These are phyloP conservation scores for Manis crassicaudata DNA, from an alignment of 2,797 vertebrate species.

Conservation along the genomic window DNA sequence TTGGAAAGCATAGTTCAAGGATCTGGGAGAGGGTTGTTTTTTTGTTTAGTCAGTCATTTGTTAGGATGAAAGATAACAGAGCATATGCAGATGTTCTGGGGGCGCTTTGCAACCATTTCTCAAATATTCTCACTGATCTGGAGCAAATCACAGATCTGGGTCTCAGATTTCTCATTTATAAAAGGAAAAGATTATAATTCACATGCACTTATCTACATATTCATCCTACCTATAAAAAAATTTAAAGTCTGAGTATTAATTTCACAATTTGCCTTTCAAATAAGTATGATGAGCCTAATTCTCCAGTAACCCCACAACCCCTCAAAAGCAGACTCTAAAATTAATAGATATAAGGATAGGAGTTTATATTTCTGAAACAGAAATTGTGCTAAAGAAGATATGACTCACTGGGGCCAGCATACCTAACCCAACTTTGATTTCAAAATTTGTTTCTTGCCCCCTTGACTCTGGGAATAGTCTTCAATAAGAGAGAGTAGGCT, in stretches of 20 bases:
- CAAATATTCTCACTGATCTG: not conserved
- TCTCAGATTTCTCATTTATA: slow-evolving; percentile 26
- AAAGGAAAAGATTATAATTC: slow-evolving; percentile 43
- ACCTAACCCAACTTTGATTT: not conserved
- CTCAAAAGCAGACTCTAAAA: not conserved
- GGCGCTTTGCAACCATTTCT: not conserved
- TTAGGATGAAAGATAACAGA: not conserved
- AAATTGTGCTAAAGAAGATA: not conserved
- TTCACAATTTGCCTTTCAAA: slow-evolving; percentile 56
- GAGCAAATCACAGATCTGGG: not conserved
- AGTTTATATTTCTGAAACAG: not conserved
- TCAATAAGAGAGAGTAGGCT: not conserved
- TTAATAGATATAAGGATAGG: not conserved
- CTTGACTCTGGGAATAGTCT: not conserved
- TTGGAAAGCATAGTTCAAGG: not conserved
- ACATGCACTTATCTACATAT: slow-evolving; percentile 3
- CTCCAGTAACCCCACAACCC: not conserved
- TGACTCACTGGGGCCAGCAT: not conserved
- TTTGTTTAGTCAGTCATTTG: not conserved
- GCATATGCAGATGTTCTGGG: not conserved
- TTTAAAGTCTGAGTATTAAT: not conserved
- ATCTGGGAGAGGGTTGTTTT: not conserved
- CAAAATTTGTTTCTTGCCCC: slow-evolving; percentile 31
- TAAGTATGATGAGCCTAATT: not conserved
- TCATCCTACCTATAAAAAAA: slow-evolving; percentile 4